phyloP scores from a whole-genome alignment of 2,113 vertebrate genomes.

The Plotosus lineatus region DNA sequence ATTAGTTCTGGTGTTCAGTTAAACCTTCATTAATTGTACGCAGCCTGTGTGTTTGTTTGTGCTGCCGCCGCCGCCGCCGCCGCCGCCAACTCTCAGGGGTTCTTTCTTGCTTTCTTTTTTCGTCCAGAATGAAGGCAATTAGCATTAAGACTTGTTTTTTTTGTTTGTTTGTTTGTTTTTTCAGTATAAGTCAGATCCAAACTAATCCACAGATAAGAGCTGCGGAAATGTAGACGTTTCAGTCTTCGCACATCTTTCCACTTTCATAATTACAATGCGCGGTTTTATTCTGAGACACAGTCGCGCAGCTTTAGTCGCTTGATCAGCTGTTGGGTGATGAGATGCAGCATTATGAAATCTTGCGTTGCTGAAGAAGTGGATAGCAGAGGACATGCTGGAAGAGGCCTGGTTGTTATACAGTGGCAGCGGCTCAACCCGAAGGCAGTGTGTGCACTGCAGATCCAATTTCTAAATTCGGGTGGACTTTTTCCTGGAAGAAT shows the following conservation, averaged over 20 bases:
- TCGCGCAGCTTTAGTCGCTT: not conserved
- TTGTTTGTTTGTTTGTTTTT: too few species aligned
- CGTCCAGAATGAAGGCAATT: constrained; percentile 54
- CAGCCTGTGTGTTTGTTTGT: constrained; percentile 52
- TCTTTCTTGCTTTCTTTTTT: constrained; percentile 54
- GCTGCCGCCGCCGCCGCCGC: constrained; percentile 55
- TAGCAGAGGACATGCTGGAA: not conserved
- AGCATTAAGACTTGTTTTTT: constrained; percentile 48
- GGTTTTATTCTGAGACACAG: not conserved
- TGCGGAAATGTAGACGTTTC: constrained; percentile 42
- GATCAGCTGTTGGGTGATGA: not conserved
- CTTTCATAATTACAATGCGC: not conserved
- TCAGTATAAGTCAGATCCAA: constrained; percentile 39
- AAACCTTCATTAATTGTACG: constrained; percentile 62
- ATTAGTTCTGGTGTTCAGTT: constrained; percentile 54
- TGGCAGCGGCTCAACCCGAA: constrained; percentile 8
- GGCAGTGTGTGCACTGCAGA: not conserved
- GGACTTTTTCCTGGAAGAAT: constrained; percentile 11
- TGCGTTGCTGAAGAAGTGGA: not conserved
- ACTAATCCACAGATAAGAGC: constrained; percentile 49
- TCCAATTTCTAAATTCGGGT: constrained; percentile 4
- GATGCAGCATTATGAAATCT: not conserved
- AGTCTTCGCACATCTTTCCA: constrained; percentile 13
- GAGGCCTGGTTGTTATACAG: constrained; percentile 6
- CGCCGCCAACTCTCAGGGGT: constrained; percentile 40